Base-by-base conservation (phyloP, 2,113 vertebrate genomes). In the Scartelaos histophorus region DNA sequence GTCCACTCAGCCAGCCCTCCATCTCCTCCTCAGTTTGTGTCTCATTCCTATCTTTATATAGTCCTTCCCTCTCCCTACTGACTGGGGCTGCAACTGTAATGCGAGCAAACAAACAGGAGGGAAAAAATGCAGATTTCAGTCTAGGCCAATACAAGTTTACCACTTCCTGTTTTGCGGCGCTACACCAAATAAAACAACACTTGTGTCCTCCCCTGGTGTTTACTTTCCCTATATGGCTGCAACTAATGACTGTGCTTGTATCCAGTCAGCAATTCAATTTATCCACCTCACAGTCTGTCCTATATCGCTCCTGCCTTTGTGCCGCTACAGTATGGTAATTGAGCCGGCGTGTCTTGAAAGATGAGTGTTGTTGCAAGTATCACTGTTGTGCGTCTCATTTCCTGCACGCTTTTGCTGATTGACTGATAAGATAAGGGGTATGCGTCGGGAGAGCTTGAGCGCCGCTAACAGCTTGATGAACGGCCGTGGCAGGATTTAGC, bases 381-480 rank as follows among this genome's bases (percentile, higher is more conserved):
- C 79, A 7, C 73, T 47, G 73, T 68, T 53, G 80, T 66, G 78
- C 0, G 69, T 76, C 81, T 87, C 77, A 86, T 88, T 88, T 86
- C 82, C 88, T 78, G 74, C 66, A 11, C 25, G 51, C 74, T 35
- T 75, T 69, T 22, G 47, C 57, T 7, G 86, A 85, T 80, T 65
- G 85, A 75, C 82, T 74, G 80, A 85, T 83, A 78, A 90, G 88
- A 87, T 82, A 84, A 76, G 80, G 74, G 69, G 71, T 69, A 78
- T 21, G 58, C 61, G 10, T 54, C 25, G 73, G 51, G 60, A 43
- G 45, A 66, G 67, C 69, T 60, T 15, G 64, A 72, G 72, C 70
- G 54, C 70, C 3, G 47, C 76, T 71, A 81, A 77, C 78, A 75
- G 70, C 85, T 71, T 79, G 79, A 82, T 74, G 87, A 83, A 24